phyloP scores from a whole-genome alignment of 2,113 vertebrate species.

The Blennius ocellaris region DNA sequence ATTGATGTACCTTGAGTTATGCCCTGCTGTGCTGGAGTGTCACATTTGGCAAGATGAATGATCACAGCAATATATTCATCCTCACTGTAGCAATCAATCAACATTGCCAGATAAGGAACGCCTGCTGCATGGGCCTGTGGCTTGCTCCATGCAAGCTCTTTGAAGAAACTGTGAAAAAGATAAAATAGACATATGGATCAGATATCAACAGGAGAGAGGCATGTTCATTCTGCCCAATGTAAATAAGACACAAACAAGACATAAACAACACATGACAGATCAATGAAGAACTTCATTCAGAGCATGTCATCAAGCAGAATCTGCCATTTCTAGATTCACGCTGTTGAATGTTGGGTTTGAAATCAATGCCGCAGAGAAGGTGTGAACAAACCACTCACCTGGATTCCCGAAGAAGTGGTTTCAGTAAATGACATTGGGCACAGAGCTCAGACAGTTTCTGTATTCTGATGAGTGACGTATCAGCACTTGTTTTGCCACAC shows the following conservation, averaged over 20 bases:
- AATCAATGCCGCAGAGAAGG: too few species aligned
- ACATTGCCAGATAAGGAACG: conserved; percentile 24
- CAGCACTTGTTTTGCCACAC: too few species aligned
- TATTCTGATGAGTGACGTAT: too few species aligned
- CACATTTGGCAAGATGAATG: conserved; percentile 80
- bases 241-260: conserved; percentile 4
- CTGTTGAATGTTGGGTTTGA: too few species aligned
- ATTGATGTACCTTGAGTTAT: conserved; percentile 73
- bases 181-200: conserved; percentile 8
- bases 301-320: too few species aligned
- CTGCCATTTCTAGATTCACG: too few species aligned
- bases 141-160: not conserved
- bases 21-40: conserved; percentile 68
- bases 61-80: conserved; percentile 77
- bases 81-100: conserved; percentile 77
- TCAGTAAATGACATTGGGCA: too few species aligned
- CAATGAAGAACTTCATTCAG: too few species aligned
- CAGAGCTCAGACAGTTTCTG: too few species aligned
- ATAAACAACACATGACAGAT: not conserved
- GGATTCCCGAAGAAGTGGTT: too few species aligned
- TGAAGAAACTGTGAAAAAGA: conserved; percentile 9
- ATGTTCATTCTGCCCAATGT: not conserved
- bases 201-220: not conserved
- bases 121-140: not conserved
- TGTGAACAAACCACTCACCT: too few species aligned